Percentiles rank a stretch among this genome's conserved stretches.
Conservation (phyloP, 2,113 vertebrate species). For the Ammodramus savannarum region DNA sequence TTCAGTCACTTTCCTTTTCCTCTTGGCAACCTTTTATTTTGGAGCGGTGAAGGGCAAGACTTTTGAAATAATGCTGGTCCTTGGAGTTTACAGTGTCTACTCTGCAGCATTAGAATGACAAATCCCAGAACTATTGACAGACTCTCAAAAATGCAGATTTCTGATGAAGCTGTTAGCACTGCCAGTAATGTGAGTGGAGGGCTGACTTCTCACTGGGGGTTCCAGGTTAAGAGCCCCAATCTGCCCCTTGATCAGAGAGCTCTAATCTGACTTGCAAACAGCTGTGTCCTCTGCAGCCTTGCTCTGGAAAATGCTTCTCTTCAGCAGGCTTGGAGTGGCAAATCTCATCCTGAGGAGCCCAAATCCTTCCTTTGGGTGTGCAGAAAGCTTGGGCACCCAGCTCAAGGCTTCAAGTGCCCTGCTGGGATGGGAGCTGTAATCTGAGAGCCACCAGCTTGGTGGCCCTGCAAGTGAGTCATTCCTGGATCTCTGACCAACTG, state of each 20-base stretch:
- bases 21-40: neutral
- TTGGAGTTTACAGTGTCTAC: neutral
- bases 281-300: neutral
- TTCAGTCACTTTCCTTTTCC: neutral
- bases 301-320: neutral
- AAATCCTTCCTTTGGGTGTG: neutral
- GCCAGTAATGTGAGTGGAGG: neutral
- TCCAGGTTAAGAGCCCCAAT: rapidly evolving
- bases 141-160: neutral
- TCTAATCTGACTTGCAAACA: neutral
- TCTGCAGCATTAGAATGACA: neutral
- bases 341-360: neutral
- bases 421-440: neutral
- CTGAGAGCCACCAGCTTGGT: neutral
- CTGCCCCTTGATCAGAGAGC: neutral
- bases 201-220: rapidly evolving
- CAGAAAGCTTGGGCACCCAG: neutral
- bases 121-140: neutral
- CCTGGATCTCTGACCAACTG: rapidly evolving
- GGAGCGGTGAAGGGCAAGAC: neutral
- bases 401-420: neutral
- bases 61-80: neutral
- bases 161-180: neutral
- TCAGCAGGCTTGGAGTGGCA: neutral
- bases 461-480: neutral